Base-by-base conservation (phyloP, 2,113 vertebrate species). In the Caretta caretta region DNA sequence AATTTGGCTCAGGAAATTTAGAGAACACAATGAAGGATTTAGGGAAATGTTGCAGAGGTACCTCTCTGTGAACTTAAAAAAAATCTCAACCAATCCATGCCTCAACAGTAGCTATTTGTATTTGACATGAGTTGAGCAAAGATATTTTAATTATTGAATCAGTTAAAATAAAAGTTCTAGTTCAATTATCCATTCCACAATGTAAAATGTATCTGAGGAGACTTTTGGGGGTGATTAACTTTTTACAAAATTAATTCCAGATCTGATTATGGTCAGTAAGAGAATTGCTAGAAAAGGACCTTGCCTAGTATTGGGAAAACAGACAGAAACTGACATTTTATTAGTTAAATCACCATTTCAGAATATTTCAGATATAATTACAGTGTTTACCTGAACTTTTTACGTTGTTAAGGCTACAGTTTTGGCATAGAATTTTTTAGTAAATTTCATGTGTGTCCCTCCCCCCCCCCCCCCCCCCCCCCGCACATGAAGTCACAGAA, bases 1-100 rank as follows among this genome's bases (percentile, higher is more conserved):
- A 92, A 80, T 90, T 90, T 78, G 27, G 25, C 4, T 35, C 89
- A 24, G 86, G 35, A 86, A 95, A 88, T 80, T 90, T 90, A 78
- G 88, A 84, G 82, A 12, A 90, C 56, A 86, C 84, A 56, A 84
- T 25, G 46, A 78, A 94, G 80, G 78, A 89, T 80, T 25, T 22
- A 86, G 42, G 2, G 13, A 89, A 84, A 25, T 53, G 50, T 83
- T 92, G 53, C 31, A 88, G 89, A 72, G 93, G 49, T 85, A 25
- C n/a, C 8, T 82, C 91, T 92, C 80, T 69, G 38, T 86, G 11
- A 81, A 62, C 4, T 5, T 93, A 80, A 95, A 54, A 91, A 65
- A 46, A 88, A 50, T 62, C 56, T 25, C 22, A 57, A 48, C 48
- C 31, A 8, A 12, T 4, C 0, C 27, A 1, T 69, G n/a, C 85